A percentile compares a stretch with the other conserved stretches of the same genome.
Evolutionary conservation across 1,140 invertebrate genomes (phyloP).

Genomic region (Pogonognathellus flavescens): DNA sequence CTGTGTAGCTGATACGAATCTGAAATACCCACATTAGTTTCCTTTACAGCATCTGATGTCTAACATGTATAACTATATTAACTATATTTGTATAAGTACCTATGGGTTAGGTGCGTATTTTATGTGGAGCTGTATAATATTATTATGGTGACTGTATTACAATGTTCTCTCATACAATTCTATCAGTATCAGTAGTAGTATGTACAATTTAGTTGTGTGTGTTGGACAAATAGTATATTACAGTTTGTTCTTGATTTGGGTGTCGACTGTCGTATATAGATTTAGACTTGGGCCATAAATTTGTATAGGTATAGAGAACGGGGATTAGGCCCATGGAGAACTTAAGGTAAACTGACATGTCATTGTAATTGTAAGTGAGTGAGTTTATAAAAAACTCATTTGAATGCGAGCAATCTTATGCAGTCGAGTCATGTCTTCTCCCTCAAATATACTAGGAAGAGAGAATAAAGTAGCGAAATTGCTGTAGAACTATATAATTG

Average conservation of each 20-base stretch:
- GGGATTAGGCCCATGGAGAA: neutral
- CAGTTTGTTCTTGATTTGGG: neutral
- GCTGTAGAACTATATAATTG: neutral
- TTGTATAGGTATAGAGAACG: neutral
- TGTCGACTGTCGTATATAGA: neutral
- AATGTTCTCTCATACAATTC: no score
- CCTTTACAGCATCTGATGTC: neutral
- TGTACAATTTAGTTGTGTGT: neutral
- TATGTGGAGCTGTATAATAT: no score
- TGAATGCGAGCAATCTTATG: conserved; percentile 11
- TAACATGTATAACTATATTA: no score
- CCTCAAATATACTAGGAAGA: neutral
- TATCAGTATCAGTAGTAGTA: no score
- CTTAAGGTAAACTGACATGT: conserved; percentile 20
- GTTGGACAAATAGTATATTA: neutral
- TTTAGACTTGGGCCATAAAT: conserved; percentile 6
- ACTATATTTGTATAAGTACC: neutral
- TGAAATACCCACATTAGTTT: conserved; percentile 27
- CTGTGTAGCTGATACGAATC: conserved; percentile 14
- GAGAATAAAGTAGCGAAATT: neutral
- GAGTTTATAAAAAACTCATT: conserved; percentile 24
- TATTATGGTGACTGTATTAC: no score
- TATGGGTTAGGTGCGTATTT: no score
- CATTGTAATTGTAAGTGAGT: conserved; percentile 4
- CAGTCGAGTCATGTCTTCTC: neutral